phyloP scores from a whole-genome alignment of 2,888 invertebrate genomes.

The Epinotia demarniana region DNA sequence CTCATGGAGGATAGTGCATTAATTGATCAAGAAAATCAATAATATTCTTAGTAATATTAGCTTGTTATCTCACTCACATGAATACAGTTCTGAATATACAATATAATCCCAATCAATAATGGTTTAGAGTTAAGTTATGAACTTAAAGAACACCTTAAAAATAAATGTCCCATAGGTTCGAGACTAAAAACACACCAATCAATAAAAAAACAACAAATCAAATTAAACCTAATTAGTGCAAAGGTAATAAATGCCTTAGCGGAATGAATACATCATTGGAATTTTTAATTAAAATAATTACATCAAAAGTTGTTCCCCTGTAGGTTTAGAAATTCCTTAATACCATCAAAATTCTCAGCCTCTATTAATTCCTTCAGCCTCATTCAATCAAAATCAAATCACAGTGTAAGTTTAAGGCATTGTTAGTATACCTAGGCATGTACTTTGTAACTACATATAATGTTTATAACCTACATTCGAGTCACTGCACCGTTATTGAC shows the following conservation, averaged over 20 bases:
- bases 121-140: background rate
- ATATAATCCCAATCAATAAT: conserved; percentile 1
- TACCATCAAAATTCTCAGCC: conserved; percentile 36
- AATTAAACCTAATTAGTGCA: conserved; percentile 44
- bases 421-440: conserved; percentile 36
- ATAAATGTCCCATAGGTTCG: background rate
- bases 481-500: conserved; percentile 9
- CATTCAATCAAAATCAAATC: conserved; percentile 35
- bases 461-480: conserved; percentile 23
- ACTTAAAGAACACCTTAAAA: conserved; percentile 25
- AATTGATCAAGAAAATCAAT: background rate
- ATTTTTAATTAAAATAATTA: conserved; percentile 30
- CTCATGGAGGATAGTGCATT: no score
- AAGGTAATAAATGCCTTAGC: conserved; percentile 42
- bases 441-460: conserved; percentile 16
- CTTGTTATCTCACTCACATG: background rate
- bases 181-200: conserved; percentile 26
- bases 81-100: conserved; percentile 19
- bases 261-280: conserved; percentile 40
- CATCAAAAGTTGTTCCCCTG: conserved; percentile 35
- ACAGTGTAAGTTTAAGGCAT: conserved; percentile 41
- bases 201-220: conserved; percentile 31
- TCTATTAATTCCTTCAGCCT: conserved; percentile 38
- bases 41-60: background rate
- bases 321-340: conserved; percentile 27